These are phyloP conservation scores for Microtus oregoni DNA, from an alignment of 2,113 vertebrate species.

Conservation along the genomic window DNA sequence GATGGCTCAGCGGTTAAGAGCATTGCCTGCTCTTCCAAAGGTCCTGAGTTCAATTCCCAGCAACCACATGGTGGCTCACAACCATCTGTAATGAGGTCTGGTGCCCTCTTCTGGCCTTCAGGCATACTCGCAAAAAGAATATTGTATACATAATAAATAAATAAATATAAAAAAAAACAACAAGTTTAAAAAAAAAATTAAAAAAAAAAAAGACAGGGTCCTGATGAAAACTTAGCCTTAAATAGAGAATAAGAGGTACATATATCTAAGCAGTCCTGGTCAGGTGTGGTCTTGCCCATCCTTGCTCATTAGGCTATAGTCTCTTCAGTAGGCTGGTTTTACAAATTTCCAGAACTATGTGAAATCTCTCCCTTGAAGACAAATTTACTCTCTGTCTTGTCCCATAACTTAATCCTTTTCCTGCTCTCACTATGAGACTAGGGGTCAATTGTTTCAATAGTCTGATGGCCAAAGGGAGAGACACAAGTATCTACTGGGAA, in stretches of 20 bases:
- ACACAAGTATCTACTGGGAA: not conserved
- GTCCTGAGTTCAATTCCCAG: too few species aligned
- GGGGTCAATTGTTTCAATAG: not conserved
- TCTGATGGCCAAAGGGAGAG: not conserved
- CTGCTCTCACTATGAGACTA: not conserved
- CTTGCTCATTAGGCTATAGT: not conserved
- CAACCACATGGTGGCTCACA: too few species aligned
- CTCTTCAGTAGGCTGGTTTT: not conserved
- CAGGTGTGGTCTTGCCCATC: not conserved
- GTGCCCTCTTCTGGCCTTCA: too few species aligned
- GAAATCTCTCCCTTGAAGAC: not conserved
- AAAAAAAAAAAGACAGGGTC: too few species aligned
- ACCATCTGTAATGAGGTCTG: too few species aligned
- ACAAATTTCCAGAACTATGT: not conserved
- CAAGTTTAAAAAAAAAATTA: too few species aligned
- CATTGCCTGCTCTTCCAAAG: too few species aligned
- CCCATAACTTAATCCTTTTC: not conserved
- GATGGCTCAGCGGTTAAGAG: too few species aligned
- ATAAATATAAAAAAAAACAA: too few species aligned
- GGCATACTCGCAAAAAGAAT: too few species aligned
- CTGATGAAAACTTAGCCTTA: not conserved
- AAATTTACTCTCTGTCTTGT: too few species aligned
- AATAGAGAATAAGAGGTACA: not conserved
- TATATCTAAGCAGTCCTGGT: not conserved
- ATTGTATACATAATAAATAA: too few species aligned